These are phyloP conservation scores for Galaxias olidus DNA, from an alignment of 2,797 vertebrate genomes.

Conservation along the genomic window DNA sequence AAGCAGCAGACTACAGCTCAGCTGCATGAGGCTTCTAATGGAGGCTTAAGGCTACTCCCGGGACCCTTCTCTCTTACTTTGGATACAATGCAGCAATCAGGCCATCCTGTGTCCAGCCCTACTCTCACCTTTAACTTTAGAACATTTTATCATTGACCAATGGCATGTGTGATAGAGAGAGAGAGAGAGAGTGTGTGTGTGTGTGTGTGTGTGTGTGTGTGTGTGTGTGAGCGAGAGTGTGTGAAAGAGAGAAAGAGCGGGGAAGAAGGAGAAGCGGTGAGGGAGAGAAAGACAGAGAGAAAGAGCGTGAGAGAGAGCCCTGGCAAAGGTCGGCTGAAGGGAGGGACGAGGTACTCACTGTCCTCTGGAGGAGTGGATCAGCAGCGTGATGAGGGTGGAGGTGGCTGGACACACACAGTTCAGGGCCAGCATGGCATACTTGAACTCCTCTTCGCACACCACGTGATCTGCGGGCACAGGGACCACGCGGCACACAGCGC, in stretches of 20 bases:
- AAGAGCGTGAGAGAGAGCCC: too few relatives aligned
- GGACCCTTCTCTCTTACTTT: too few relatives aligned
- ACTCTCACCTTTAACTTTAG: too few relatives aligned
- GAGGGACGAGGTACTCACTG: conserved; percentile 72
- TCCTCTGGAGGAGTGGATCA: conserved; percentile 86
- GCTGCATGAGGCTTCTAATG: not conserved
- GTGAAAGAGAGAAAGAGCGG: conserved; percentile 2
- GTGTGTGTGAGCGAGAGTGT: not conserved
- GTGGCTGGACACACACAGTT: conserved; percentile 87
- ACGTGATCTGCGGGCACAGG: conserved; percentile 79
- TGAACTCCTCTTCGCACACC: conserved; percentile 87
- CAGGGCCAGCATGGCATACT: conserved; percentile 86
- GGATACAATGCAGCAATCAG: too few relatives aligned
- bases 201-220: not conserved
- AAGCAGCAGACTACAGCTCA: conserved; percentile 4
- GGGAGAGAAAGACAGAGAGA: not conserved
- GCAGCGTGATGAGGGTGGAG: conserved; percentile 84
- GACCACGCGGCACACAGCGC: conserved; percentile 7
- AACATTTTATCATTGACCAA: too few relatives aligned
- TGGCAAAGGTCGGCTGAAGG: too few relatives aligned
- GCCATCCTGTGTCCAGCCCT: too few relatives aligned
- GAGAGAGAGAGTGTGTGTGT: not conserved
- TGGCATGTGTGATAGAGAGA: conserved; percentile 6
- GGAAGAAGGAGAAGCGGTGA: conserved; percentile 2
- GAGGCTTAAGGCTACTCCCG: not conserved